Percentiles rank a stretch among this genome's conserved stretches.
Evolutionary conservation across 2,113 vertebrate species (phyloP).

Genomic region (Pampusana beccarii): DNA sequence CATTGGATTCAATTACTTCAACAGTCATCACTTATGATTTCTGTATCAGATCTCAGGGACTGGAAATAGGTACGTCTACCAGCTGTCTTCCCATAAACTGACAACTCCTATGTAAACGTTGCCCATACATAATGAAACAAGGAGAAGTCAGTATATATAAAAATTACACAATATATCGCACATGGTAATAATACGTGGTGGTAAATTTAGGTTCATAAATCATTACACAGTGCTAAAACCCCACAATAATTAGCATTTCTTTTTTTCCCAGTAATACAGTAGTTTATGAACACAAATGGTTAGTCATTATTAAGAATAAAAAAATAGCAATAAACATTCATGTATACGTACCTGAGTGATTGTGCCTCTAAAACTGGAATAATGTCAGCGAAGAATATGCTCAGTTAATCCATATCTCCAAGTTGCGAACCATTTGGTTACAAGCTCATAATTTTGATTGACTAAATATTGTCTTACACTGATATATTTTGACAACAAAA

Average conservation of each 20-base stretch:
- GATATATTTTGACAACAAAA: background rate
- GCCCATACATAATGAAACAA: background rate
- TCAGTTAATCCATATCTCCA: background rate
- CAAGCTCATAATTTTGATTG: background rate
- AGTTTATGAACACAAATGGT: background rate
- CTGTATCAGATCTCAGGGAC: background rate
- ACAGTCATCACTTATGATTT: background rate
- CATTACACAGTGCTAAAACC: background rate
- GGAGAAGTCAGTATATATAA: background rate
- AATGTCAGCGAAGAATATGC: background rate
- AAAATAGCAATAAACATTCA: background rate
- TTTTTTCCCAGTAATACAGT: background rate
- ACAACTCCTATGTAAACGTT: background rate
- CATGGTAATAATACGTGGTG: background rate
- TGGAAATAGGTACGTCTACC: background rate
- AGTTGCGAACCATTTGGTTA: background rate
- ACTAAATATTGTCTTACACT: background rate
- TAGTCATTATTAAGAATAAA: background rate
- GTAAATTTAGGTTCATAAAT: background rate
- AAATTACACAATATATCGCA: background rate
- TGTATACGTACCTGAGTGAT: background rate
- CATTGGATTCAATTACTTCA: background rate
- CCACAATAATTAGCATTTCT: background rate
- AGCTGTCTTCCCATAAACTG: background rate
- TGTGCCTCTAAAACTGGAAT: background rate